Conservation (phyloP, 2,888 invertebrate species). For the Lithophane leautieri region DNA sequence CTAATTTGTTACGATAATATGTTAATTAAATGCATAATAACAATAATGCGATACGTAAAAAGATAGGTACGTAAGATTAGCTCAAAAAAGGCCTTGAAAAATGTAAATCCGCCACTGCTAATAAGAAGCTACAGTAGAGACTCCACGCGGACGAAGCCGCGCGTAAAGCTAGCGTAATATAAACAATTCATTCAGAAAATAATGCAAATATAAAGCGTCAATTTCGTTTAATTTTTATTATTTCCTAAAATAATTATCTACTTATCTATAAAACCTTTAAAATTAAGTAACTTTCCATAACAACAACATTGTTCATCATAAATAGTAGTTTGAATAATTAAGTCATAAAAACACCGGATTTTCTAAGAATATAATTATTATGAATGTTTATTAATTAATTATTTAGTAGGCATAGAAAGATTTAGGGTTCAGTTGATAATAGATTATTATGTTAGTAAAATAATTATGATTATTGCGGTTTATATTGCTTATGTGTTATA, state of each 20-base stretch:
- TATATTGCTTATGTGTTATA: neutral
- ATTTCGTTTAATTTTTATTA: neutral
- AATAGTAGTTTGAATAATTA: conserved; percentile 15
- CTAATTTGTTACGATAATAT: no score
- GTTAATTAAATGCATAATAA: no score
- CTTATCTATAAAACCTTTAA: neutral
- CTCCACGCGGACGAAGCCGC: neutral
- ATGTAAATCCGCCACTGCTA: no score
- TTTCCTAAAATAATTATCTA: neutral
- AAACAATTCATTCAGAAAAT: neutral
- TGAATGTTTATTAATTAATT: neutral
- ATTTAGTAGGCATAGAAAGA: neutral
- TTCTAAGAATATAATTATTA: neutral
- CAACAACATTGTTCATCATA: conserved; percentile 1
- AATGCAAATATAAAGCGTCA: neutral
- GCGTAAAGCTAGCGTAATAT: neutral
- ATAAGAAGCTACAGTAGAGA: neutral
- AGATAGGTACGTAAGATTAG: no score
- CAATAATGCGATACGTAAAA: no score
- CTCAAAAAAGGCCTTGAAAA: no score
- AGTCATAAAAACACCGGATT: neutral
- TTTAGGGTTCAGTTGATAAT: neutral
- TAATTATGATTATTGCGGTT: neutral
- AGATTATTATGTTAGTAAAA: no score
- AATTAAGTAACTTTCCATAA: conserved; percentile 29